Evolutionary conservation across 2,888 invertebrate species (phyloP), one percentile per base, ranked within the genome.

Genomic region (Subacronicta megacephala): DNA sequence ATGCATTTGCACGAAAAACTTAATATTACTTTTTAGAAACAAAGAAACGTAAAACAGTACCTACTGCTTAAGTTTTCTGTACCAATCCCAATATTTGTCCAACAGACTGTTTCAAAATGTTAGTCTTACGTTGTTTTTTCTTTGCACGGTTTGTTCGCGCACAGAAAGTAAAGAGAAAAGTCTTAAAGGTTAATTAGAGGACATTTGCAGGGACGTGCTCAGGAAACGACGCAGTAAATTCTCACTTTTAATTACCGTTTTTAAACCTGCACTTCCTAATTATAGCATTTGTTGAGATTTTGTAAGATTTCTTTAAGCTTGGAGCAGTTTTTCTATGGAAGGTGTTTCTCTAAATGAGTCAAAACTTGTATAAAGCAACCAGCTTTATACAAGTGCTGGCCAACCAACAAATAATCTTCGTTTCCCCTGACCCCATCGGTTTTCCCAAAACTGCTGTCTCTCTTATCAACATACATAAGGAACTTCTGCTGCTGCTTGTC

Each of bases 121-220:
- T 10, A 29, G 1, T 31, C n/a, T n/a, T 5, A 6, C 26, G 10
- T 26, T 31, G 1, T 29, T 31, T 31, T 31, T 31, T 31, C n/a
- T 6, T 31, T 31, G 3, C 12, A 31, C 29, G 29, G 3, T 3
- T 3, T 31, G 12, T 7, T 31, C 44, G 12, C 16, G 17, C 47
- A 51, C 18, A 35, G 31, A 62, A 52, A n/a, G 29, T 13, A 15
- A 45, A 12, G 15, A 13, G 47, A 40, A 7, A 36, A 65, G 38
- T 38, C 47, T 62, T 52, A 38, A 47, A 45, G 31, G 51, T 68
- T 68, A 68, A 68, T 68, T 62, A 66, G 45, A 57, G 41, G 44
- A 62, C 47, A 49, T 65, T 65, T 35, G 23, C 41, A n/a, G 49
- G 29, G 51, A 13, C 16, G 17, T 45, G 38, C 38, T 20, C 41